These are phyloP conservation scores for Clarias gariepinus DNA, from an alignment of 2,113 vertebrate species.

Conservation along the genomic window DNA sequence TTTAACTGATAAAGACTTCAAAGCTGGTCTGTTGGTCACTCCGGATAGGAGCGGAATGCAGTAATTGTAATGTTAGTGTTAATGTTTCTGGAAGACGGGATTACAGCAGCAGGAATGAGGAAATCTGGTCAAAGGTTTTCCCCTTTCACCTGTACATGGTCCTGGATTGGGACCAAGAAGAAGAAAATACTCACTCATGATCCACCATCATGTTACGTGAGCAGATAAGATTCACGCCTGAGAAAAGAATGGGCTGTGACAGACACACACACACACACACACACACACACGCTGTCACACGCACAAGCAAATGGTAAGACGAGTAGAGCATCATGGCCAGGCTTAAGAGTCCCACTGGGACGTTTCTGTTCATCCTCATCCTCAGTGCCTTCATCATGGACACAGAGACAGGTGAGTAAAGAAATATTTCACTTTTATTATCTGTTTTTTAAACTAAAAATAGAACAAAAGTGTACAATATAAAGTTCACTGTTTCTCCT, in stretches of 20 bases:
- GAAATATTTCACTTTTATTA: accelerated
- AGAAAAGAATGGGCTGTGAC: neutral
- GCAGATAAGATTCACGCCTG: neutral
- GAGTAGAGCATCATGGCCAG: neutral
- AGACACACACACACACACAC: neutral
- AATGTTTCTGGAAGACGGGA: too few relatives aligned
- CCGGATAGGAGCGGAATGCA: too few relatives aligned
- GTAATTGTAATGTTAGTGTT: too few relatives aligned
- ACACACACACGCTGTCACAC: neutral
- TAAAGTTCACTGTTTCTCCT: neutral
- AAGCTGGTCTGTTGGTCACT: too few relatives aligned
- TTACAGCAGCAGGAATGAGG: neutral
- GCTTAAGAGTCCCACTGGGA: neutral
- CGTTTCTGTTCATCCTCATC: constrained; percentile 19
- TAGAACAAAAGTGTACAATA: neutral
- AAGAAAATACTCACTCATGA: neutral
- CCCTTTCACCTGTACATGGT: neutral
- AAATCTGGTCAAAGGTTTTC: neutral
- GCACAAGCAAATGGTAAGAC: too few relatives aligned
- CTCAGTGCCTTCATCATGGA: constrained; percentile 12
- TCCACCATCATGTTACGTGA: neutral
- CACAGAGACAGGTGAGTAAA: constrained; percentile 39
- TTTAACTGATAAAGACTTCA: too few relatives aligned
- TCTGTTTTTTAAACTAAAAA: neutral
- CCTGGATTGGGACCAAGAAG: neutral